Evolutionary conservation across 2,797 vertebrate genomes (phyloP), one percentile per base, ranked within the genome.

Genomic region (Tapera naevia): DNA sequence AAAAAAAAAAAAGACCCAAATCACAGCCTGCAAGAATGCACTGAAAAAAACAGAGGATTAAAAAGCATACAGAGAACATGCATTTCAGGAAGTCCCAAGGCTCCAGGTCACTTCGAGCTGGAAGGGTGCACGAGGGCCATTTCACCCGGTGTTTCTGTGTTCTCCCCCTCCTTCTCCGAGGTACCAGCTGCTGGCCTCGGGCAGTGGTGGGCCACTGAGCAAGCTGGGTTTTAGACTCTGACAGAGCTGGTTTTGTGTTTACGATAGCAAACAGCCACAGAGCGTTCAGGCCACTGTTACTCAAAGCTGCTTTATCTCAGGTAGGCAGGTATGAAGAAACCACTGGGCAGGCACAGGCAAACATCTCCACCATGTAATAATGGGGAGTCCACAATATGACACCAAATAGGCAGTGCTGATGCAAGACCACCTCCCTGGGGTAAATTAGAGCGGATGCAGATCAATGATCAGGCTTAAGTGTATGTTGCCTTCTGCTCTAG

Each of bases 371-470:
- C 35, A 15, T 0, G 2, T 19, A 35, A 57, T 0, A 58, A 43
- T 2, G 21, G 11, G 24, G 17, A 91, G 35, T 23, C 33, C n/a
- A 24, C 0, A 0, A 7, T 8, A 19, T 1, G 43, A 67, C 28
- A 28, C 61, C 48, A 43, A 92, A 17, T 6, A 61, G 43, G 14
- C 41, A 48, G 23, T 22, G 8, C 11, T 9, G 6, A 32, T 24
- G 61, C 39, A 80, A 25, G 67, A 71, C 17, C 86, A 82, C 25
- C 45, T 62, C 79, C 37, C 33, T 39, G 33, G 43, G 41, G 41
- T 54, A 50, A 67, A 54, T 69, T 23, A 75, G 8, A 92, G 54
- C 57, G 91, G 41, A 78, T 27, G 48, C 50, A 91, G 33, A 72
- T 12, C 57, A 74, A 14, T 13, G 37, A 58, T 28, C 82, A 89